phyloP scores from a whole-genome alignment of 2,797 vertebrate genomes.

The Ctenochaetus hawaiiensis region DNA sequence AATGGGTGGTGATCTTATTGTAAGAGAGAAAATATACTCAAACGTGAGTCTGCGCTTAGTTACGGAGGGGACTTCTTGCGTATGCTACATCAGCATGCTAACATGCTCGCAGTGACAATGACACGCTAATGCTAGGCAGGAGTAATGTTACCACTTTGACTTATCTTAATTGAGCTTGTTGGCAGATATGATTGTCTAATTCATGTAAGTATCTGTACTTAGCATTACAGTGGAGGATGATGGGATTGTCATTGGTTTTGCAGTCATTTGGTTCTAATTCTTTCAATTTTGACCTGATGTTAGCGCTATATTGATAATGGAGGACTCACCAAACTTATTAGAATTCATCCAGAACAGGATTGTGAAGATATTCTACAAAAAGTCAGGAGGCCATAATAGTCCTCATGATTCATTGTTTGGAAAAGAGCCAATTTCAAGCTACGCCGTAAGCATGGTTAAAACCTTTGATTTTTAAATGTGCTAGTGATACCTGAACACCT shows the following conservation, averaged over 20 bases:
- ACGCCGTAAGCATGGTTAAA: not conserved
- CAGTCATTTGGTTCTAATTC: not conserved
- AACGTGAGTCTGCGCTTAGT: too few relatives aligned
- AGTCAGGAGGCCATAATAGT: not conserved
- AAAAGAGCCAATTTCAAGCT: not conserved
- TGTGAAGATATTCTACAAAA: not conserved
- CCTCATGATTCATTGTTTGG: not conserved
- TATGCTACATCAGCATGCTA: not conserved
- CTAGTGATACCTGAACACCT: not conserved
- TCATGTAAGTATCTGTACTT: too few relatives aligned
- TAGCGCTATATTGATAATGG: not conserved
- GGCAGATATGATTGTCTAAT: too few relatives aligned
- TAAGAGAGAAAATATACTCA: too few relatives aligned
- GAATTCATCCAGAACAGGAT: not conserved
- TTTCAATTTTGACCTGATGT: not conserved
- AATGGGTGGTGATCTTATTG: not conserved
- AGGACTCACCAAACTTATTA: not conserved
- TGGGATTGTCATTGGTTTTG: not conserved
- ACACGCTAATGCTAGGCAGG: not conserved
- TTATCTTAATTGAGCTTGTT: not conserved
- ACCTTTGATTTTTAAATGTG: not conserved
- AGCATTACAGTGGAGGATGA: too few relatives aligned
- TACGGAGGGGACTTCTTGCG: not conserved
- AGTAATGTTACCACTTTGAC: not conserved
- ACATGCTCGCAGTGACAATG: not conserved